Evolutionary conservation across 2,113 vertebrate genomes (phyloP).

Genomic region (Anhinga rufa): DNA sequence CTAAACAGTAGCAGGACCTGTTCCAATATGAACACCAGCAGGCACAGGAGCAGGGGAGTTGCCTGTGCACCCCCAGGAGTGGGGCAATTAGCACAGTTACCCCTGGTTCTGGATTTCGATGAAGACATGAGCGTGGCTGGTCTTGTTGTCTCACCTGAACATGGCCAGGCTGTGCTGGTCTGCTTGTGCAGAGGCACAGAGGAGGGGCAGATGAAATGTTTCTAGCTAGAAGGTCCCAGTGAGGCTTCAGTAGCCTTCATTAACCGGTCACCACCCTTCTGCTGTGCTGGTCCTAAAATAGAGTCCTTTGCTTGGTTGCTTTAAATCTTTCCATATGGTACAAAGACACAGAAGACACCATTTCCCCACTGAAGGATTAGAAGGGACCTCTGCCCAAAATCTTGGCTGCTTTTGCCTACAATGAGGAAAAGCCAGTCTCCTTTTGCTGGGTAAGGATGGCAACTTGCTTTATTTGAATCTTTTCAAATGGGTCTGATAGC

Average conservation of each 20-base stretch:
- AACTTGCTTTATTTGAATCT: background rate
- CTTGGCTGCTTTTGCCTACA: background rate
- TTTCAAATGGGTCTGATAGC: background rate
- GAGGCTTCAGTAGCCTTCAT: background rate
- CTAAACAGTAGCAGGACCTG: background rate
- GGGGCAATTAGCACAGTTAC: background rate
- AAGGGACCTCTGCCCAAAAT: background rate
- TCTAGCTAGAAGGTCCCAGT: background rate
- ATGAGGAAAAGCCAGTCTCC: background rate
- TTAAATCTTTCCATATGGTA: background rate
- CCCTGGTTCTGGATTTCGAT: background rate
- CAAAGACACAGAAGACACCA: background rate
- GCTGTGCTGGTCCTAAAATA: constrained; percentile 19
- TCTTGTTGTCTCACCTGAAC: background rate
- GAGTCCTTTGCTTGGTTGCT: background rate
- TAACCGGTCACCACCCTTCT: background rate
- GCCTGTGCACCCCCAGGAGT: background rate
- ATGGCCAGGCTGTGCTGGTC: background rate
- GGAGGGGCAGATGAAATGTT: background rate
- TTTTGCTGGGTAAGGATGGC: background rate
- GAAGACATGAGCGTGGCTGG: background rate
- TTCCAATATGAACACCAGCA: background rate
- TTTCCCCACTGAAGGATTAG: background rate
- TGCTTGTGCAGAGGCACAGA: background rate
- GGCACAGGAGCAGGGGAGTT: background rate